Percentiles rank a stretch among this genome's conserved stretches.
phyloP scores from a whole-genome alignment of 2,113 vertebrate species.

The Epinephelus cyanopodus region DNA sequence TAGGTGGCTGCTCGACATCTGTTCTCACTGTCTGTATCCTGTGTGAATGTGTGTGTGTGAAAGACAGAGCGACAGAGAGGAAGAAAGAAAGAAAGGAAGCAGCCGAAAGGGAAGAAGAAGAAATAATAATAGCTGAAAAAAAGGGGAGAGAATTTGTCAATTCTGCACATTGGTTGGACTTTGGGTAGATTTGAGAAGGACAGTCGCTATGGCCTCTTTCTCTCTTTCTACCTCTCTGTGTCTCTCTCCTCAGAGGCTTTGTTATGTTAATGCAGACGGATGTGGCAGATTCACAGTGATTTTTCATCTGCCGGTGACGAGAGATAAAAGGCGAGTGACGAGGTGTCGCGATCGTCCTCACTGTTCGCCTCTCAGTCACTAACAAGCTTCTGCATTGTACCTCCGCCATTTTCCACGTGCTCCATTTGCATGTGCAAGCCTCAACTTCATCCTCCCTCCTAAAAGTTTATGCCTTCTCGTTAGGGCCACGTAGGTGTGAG shows the following conservation, averaged over 20 bases:
- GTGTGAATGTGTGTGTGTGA: conserved; percentile 44
- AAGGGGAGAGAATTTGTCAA: conserved; percentile 29
- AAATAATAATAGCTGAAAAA: conserved; percentile 54
- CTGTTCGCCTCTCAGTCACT: conserved; percentile 97
- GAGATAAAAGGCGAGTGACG: conserved; percentile 98
- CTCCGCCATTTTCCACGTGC: conserved; percentile 90
- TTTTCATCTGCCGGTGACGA: conserved; percentile 95
- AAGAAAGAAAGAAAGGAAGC: neutral
- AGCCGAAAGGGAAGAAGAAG: neutral
- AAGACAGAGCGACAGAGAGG: neutral
- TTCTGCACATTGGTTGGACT: conserved; percentile 69
- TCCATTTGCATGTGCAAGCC: conserved; percentile 90
- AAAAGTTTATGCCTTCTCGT: conserved; percentile 86
- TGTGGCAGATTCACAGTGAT: conserved; percentile 98
- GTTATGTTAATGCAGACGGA: conserved; percentile 99
- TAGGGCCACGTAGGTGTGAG: conserved; percentile 80
- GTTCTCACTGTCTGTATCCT: conserved; percentile 74
- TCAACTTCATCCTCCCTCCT: conserved; percentile 85
- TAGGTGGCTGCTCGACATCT: conserved; percentile 94
- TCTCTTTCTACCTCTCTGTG: conserved; percentile 31
- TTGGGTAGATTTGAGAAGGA: conserved; percentile 76
- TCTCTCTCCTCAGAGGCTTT: conserved; percentile 88
- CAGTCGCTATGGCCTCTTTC: conserved; percentile 62
- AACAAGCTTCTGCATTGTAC: conserved; percentile 98
- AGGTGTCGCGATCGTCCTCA: conserved; percentile 98